Evolutionary conservation across 1,140 invertebrate genomes (phyloP), one percentile per base, ranked within the genome.

Genomic region (Uloborus diversus): DNA sequence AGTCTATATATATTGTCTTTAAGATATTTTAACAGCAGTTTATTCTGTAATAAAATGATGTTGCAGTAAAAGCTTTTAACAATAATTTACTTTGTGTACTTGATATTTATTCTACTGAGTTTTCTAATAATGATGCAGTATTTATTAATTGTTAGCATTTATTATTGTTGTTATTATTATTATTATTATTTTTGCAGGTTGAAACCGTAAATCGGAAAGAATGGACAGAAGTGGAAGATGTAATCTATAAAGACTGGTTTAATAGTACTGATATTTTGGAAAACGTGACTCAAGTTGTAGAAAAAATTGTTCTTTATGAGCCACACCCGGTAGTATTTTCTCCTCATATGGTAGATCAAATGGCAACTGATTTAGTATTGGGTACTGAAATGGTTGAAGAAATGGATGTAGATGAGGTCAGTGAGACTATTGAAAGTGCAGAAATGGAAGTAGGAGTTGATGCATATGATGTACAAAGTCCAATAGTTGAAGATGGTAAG

Each of bases 271-370:
- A 91, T 85, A 88, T 96, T 32, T 91, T 92, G 47, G 91, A 92
- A 83, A 97, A 96, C 89, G 88, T 96, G 14, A 88, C 92, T 65
- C 92, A 92, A 20, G 87, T 91, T 5, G 90, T 96, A 88, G 3
- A 89, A 91, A 81, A 88, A 89, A 27, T 88, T 89, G 23, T 59
- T 64, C 57, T 80, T 68, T 0, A 64, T 73, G 66, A 49, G 66
- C n/a, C n/a, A n/a, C n/a, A n/a, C n/a, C n/a, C n/a, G n/a, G n/a
- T n/a, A n/a, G n/a, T n/a, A n/a, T n/a, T n/a, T n/a, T n/a, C n/a
- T 47, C 42, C 11, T 47, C 42, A 11, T 47, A 87, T 23, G 88
- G 87, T 82, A 89, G 87, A 82, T 90, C 88, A 23, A 88, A 91
- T 69, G 90, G 56, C 73, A 35, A 69, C 30, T n/a, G n/a, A n/a